Percentiles rank a stretch among this genome's conserved stretches.
Evolutionary conservation across 2,113 vertebrate genomes (phyloP).

Genomic region (Laterallus jamaicensis): DNA sequence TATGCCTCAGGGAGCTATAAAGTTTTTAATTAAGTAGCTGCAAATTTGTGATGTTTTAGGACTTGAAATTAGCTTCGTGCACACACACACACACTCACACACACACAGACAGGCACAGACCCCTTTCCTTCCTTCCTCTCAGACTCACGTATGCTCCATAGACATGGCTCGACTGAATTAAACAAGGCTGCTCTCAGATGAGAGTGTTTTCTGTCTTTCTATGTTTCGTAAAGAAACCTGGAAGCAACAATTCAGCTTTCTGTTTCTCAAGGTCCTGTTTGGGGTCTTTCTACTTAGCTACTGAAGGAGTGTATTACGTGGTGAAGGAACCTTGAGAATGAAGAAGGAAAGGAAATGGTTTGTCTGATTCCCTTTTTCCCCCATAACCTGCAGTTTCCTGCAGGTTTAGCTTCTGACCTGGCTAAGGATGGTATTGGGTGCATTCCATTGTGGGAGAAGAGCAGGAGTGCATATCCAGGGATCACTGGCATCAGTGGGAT

Average conservation of each 20-base stretch:
- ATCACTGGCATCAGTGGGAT: neutral
- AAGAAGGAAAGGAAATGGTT: neutral
- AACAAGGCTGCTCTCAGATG: neutral
- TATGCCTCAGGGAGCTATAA: conserved; percentile 58
- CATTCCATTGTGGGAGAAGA: fast-evolving
- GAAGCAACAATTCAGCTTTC: neutral
- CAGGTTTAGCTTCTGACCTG: neutral
- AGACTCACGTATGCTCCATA: neutral
- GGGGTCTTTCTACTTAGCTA: neutral
- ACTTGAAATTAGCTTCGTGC: conserved; percentile 6
- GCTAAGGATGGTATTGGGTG: neutral
- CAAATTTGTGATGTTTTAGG: conserved; percentile 59
- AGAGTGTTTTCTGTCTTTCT: neutral
- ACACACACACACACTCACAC: neutral
- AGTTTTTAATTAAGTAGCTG: conserved; percentile 69
- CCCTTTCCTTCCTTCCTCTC: neutral
- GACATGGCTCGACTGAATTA: neutral
- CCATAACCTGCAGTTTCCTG: neutral
- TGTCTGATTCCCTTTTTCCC: neutral
- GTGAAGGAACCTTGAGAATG: neutral
- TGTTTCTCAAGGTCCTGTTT: neutral
- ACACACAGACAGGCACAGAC: neutral
- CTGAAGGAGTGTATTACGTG: neutral
- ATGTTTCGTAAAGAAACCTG: neutral
- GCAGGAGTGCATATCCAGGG: neutral